Percentiles rank a stretch among this genome's conserved stretches.
Evolutionary conservation across 2,888 invertebrate species (phyloP).

Genomic region (Nymphalis polychloros): DNA sequence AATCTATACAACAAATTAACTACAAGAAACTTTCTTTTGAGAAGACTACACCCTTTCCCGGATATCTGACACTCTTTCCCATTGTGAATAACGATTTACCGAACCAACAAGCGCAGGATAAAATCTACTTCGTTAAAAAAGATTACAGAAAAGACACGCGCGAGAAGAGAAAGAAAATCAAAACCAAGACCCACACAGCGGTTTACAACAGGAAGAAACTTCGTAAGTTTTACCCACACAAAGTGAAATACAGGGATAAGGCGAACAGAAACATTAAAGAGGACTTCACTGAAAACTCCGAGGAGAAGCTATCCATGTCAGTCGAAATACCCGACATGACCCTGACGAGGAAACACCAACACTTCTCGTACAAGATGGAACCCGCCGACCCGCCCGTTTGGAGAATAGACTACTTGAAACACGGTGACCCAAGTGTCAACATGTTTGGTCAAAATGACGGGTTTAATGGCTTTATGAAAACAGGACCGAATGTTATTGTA

Average conservation of each 20-base stretch:
- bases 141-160: slow-evolving; percentile 38
- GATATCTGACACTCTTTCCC: slow-evolving; percentile 56
- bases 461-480: slow-evolving; percentile 58
- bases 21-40: slow-evolving; percentile 56
- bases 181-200: slow-evolving; percentile 44
- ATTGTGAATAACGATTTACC: slow-evolving; percentile 58
- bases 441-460: slow-evolving; percentile 51
- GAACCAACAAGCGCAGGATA: neutral
- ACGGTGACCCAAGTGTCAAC: slow-evolving; percentile 63
- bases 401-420: slow-evolving; percentile 73
- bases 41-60: slow-evolving; percentile 49
- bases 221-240: slow-evolving; percentile 71
- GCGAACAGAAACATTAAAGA: slow-evolving; percentile 36
- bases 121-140: slow-evolving; percentile 23
- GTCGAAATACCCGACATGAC: slow-evolving; percentile 57
- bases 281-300: slow-evolving; percentile 55
- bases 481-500: slow-evolving; percentile 52
- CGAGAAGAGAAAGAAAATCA: slow-evolving; percentile 38
- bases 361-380: slow-evolving; percentile 51
- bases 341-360: slow-evolving; percentile 47
- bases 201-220: slow-evolving; percentile 61
- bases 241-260: slow-evolving; percentile 69
- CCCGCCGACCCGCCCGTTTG: slow-evolving; percentile 59
- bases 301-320: slow-evolving; percentile 65
- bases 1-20: slow-evolving; percentile 66